Conservation (phyloP, 2,113 vertebrate species). For the Podarcis raffonei region DNA sequence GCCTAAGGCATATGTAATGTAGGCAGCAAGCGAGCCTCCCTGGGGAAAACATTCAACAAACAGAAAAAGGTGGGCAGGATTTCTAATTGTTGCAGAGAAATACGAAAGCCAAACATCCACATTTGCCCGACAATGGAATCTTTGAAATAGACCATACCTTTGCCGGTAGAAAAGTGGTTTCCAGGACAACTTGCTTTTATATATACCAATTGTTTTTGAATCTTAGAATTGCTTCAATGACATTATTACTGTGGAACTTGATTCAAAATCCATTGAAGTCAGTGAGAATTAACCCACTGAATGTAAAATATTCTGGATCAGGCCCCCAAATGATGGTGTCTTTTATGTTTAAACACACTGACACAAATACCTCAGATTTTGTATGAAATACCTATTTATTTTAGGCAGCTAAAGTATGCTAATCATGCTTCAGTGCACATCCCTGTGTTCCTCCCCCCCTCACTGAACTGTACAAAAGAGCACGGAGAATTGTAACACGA, state of each 20-base stretch:
- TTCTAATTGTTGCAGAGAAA: constrained; percentile 12
- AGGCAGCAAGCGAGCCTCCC: no score
- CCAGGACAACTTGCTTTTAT: constrained; percentile 39
- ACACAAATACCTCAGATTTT: not conserved
- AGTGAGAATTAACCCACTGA: not conserved
- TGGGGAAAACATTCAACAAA: not conserved
- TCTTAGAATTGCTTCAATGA: constrained; percentile 32
- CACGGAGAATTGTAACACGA: not conserved
- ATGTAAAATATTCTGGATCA: not conserved
- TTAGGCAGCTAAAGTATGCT: not conserved
- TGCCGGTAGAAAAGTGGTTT: constrained; percentile 7
- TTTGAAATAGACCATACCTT: constrained; percentile 16
- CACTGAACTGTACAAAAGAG: not conserved
- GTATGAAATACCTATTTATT: not conserved
- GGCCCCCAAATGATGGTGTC: fast-evolving
- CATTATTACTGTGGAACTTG: not conserved
- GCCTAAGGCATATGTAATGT: no score
- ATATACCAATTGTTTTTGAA: constrained; percentile 38
- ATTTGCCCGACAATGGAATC: not conserved
- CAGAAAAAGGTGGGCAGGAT: constrained; percentile 25
- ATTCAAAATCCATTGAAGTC: not conserved
- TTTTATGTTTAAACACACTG: not conserved
- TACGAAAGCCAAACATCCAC: constrained; percentile 16
- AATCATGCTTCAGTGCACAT: not conserved
- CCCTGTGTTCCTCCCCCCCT: not conserved